phyloP scores from a whole-genome alignment of 2,797 vertebrate species.

The Sparidentex hasta region DNA sequence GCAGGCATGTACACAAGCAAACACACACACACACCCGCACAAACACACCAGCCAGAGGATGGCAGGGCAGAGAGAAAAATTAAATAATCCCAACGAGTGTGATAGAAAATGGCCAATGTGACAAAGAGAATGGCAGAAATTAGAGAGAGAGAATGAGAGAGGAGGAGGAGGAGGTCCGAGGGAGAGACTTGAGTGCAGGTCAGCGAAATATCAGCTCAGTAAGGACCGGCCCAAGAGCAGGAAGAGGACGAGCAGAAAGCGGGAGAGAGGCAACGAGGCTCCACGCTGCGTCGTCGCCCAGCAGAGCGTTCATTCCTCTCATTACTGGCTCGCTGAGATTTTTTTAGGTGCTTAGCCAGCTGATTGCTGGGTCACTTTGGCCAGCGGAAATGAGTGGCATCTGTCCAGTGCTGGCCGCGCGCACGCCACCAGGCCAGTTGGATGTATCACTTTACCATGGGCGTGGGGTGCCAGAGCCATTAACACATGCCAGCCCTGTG shows the following conservation, averaged over 20 bases:
- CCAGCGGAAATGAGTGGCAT: constrained; percentile 71
- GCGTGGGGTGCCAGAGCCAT: constrained; percentile 63
- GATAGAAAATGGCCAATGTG: constrained; percentile 22
- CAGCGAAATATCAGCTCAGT: constrained; percentile 45
- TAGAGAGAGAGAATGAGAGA: not conserved
- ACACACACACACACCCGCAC: constrained; percentile 17
- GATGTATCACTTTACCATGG: constrained; percentile 64
- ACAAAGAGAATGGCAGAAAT: constrained; percentile 4
- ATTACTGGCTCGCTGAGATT: constrained; percentile 57
- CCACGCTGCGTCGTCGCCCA: constrained; percentile 49
- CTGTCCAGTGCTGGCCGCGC: constrained; percentile 68
- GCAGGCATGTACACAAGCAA: not conserved
- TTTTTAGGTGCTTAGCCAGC: constrained; percentile 73
- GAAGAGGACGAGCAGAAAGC: constrained; percentile 56
- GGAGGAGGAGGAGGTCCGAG: not conserved
- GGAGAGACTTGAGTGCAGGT: constrained; percentile 19
- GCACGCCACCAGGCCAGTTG: constrained; percentile 72
- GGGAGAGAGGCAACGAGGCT: constrained; percentile 32
- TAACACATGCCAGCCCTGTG: constrained; percentile 70
- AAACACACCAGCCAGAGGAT: constrained; percentile 12
- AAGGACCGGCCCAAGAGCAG: constrained; percentile 43
- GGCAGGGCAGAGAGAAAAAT: not conserved
- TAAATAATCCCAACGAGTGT: not conserved
- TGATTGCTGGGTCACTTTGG: constrained; percentile 77
- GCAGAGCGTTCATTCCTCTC: constrained; percentile 55